These are phyloP conservation scores for Trichonephila clavipes DNA, from an alignment of 1,140 invertebrate species.

Conservation along the genomic window DNA sequence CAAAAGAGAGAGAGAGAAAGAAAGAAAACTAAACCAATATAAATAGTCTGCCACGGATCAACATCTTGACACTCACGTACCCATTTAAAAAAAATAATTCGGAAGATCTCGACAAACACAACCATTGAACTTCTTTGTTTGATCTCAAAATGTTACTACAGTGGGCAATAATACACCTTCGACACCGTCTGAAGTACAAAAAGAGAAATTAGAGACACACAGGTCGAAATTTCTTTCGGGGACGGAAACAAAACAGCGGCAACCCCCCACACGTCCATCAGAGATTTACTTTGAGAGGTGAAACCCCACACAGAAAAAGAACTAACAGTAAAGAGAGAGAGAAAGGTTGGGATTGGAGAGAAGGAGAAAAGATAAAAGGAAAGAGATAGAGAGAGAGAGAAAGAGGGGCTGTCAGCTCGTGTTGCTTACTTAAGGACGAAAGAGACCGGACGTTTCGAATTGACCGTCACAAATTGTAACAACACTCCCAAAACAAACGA, in stretches of 20 bases:
- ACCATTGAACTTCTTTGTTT: background rate
- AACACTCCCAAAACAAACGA: slow-evolving; percentile 17
- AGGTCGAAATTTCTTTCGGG: background rate
- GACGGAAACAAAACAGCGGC: background rate
- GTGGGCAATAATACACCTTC: background rate
- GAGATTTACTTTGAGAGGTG: slow-evolving; percentile 19
- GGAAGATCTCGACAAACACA: background rate
- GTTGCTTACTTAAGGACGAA: slow-evolving; percentile 16
- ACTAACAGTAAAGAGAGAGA: background rate
- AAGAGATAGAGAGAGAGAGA: too few relatives aligned
- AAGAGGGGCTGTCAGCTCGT: background rate
- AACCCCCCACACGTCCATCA: slow-evolving; percentile 5
- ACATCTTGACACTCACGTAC: too few relatives aligned
- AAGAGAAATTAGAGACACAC: slow-evolving; percentile 20
- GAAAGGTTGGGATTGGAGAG: background rate
- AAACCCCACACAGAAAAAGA: background rate
- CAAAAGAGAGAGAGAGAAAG: too few relatives aligned
- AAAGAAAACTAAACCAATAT: too few relatives aligned
- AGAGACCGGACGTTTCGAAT: slow-evolving; percentile 11
- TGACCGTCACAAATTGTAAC: slow-evolving; percentile 20
- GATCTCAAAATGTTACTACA: background rate
- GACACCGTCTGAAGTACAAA: background rate
- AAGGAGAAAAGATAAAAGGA: background rate
- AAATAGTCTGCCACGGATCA: too few relatives aligned
- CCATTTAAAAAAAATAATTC: too few relatives aligned